phyloP scores from a whole-genome alignment of 2,797 vertebrate species.

The Acanthurus leucopareius region DNA sequence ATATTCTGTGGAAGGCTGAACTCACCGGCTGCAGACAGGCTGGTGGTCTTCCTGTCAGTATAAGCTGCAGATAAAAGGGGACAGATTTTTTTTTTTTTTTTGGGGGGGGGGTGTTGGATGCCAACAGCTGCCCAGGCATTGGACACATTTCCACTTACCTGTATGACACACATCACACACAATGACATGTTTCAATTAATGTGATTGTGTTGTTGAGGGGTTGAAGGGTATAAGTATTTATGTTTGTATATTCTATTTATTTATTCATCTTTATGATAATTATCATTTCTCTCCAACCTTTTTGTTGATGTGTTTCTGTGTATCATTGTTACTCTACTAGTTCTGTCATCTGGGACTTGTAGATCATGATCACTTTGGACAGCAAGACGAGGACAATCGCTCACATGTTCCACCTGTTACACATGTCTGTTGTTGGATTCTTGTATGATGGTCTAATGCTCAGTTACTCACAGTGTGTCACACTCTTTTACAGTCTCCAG shows the following conservation, averaged over 20 bases:
- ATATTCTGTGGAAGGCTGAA: not conserved
- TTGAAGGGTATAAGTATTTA: too few species aligned
- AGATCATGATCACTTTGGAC: slow-evolving; percentile 59
- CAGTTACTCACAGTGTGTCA: slow-evolving; percentile 26
- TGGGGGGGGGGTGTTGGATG: not conserved
- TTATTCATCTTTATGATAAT: too few species aligned
- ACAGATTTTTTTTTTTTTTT: not conserved
- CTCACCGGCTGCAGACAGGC: not conserved
- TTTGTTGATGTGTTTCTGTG: slow-evolving; percentile 28
- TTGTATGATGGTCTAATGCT: slow-evolving; percentile 29
- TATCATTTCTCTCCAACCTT: not conserved
- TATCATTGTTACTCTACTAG: slow-evolving; percentile 37
- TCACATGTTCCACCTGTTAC: slow-evolving; percentile 41
- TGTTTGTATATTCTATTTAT: too few species aligned
- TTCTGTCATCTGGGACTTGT: slow-evolving; percentile 51
- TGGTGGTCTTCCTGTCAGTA: not conserved
- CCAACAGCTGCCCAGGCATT: not conserved
- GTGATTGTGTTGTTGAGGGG: too few species aligned
- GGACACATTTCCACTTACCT: not conserved
- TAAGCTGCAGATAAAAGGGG: slow-evolving; percentile 8
- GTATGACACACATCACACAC: not conserved
- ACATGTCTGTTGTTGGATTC: slow-evolving; percentile 33
- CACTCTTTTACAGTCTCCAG: slow-evolving; percentile 11
- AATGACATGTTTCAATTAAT: not conserved
- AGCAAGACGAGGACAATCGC: slow-evolving; percentile 51